Percentiles rank a stretch among this genome's conserved stretches.
These are phyloP conservation scores for Acropternis orthonyx DNA, from an alignment of 2,797 vertebrate genomes.

Conservation along the genomic window DNA sequence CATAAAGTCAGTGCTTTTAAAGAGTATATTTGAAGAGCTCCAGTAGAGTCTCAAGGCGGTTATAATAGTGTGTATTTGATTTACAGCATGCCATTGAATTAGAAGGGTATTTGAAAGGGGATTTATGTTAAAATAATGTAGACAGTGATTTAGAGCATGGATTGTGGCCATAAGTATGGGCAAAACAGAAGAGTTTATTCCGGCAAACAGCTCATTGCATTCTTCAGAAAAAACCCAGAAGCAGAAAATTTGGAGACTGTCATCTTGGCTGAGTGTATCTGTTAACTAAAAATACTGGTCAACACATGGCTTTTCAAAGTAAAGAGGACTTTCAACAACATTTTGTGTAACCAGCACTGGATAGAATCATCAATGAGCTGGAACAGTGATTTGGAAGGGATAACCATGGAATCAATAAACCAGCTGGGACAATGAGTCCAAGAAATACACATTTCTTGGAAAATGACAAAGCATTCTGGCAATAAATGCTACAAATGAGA, in stretches of 20 bases:
- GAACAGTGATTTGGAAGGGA: slow-evolving; percentile 65
- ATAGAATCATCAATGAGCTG: slow-evolving; percentile 59
- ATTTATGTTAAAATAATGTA: slow-evolving; percentile 65
- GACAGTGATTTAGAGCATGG: slow-evolving; percentile 71
- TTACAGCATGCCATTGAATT: slow-evolving; percentile 59
- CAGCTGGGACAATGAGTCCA: slow-evolving; percentile 51
- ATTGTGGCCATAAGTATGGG: slow-evolving; percentile 63
- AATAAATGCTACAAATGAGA: slow-evolving; percentile 29
- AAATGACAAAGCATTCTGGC: slow-evolving; percentile 68
- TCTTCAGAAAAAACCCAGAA: slow-evolving; percentile 37
- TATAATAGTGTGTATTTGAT: slow-evolving; percentile 59
- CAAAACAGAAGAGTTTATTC: slow-evolving; percentile 64
- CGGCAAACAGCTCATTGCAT: slow-evolving; percentile 68
- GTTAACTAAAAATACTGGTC: slow-evolving; percentile 64
- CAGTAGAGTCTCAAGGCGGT: slow-evolving; percentile 54
- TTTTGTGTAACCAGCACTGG: slow-evolving; percentile 27
- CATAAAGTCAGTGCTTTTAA: slow-evolving; percentile 50
- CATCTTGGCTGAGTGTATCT: slow-evolving; percentile 42
- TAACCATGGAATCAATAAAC: slow-evolving; percentile 46
- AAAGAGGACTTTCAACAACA: slow-evolving; percentile 53
- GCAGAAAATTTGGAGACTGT: slow-evolving; percentile 58
- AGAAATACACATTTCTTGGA: slow-evolving; percentile 70
- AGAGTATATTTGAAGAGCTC: slow-evolving; percentile 47
- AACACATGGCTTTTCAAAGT: slow-evolving; percentile 64
- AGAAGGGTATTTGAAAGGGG: slow-evolving; percentile 61